A percentile compares a stretch with the other conserved stretches of the same genome.
Evolutionary conservation across 2,888 invertebrate genomes (phyloP).

Genomic region (Cepaea hortensis): DNA sequence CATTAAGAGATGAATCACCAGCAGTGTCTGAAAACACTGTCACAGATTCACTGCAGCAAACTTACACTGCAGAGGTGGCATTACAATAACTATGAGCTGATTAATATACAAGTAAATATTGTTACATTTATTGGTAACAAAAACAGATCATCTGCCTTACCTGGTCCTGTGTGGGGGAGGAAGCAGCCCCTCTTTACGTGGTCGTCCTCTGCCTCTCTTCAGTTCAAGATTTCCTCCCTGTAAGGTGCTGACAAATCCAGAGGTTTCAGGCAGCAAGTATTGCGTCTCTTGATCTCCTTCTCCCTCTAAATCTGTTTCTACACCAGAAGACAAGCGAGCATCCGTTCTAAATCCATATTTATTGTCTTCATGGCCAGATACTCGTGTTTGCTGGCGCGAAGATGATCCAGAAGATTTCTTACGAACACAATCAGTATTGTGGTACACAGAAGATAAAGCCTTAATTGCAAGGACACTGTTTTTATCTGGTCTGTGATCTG

Average conservation of each 20-base stretch:
- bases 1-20: no score
- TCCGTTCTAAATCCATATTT: not conserved
- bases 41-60: not conserved
- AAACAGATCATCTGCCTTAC: conserved; percentile 6
- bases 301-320: not conserved
- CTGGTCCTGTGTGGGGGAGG: not conserved
- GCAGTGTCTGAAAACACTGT: no score
- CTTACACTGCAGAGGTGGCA: not conserved
- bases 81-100: not conserved
- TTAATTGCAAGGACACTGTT: not conserved
- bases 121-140: no score
- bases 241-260: conserved; percentile 25
- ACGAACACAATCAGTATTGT: not conserved
- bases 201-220: conserved; percentile 41
- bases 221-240: not conserved
- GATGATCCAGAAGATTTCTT: not conserved
- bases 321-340: not conserved
- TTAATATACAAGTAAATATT: no score
- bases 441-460: not conserved
- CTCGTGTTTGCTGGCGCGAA: not conserved
- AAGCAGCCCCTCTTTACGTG: conserved; percentile 38
- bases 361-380: not conserved
- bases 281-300: conserved; percentile 21
- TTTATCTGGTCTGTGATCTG: not conserved
- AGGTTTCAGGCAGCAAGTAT: conserved; percentile 43